phyloP scores from a whole-genome alignment of 2,113 vertebrate genomes.

The Poeciliopsis occidentalis region DNA sequence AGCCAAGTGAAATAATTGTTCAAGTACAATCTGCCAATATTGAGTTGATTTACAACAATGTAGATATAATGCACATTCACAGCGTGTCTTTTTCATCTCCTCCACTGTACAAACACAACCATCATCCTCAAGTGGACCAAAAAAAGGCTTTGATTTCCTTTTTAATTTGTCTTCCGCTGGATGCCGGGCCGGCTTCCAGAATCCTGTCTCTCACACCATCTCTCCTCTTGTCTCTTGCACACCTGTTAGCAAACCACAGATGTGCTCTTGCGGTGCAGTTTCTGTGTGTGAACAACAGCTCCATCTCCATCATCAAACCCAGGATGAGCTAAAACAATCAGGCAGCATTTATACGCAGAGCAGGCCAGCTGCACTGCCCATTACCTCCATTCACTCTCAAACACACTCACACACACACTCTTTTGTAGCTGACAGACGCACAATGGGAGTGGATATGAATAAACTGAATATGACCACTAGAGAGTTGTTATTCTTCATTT shows the following conservation, averaged over 20 bases:
- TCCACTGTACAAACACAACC: constrained; percentile 80
- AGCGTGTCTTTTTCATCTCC: not conserved
- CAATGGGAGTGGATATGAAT: constrained; percentile 42
- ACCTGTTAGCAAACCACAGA: constrained; percentile 91
- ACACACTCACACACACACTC: constrained; percentile 34
- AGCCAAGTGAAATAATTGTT: constrained; percentile 20
- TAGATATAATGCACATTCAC: constrained; percentile 28
- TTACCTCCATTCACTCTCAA: constrained; percentile 78
- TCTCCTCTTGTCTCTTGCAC: constrained; percentile 83
- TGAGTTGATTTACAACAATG: constrained; percentile 33
- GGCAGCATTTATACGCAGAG: constrained; percentile 81
- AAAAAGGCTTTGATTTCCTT: constrained; percentile 86
- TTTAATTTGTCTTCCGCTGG: constrained; percentile 58
- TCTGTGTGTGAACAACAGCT: constrained; percentile 76
- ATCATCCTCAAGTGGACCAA: constrained; percentile 84
- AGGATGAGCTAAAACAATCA: constrained; percentile 92
- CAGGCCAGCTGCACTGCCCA: constrained; percentile 90
- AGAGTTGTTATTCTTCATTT: constrained; percentile 55
- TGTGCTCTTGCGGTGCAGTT: constrained; percentile 63
- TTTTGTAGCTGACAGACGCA: constrained; percentile 45
- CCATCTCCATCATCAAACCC: constrained; percentile 83
- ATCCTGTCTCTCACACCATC: constrained; percentile 56
- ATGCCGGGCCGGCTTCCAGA: constrained; percentile 54
- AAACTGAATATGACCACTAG: constrained; percentile 47
- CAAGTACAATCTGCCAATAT: not conserved